Percentiles rank a stretch among this genome's conserved stretches.
Conservation (phyloP, 2,888 invertebrate species). For the Agonopterix subpropinquella region DNA sequence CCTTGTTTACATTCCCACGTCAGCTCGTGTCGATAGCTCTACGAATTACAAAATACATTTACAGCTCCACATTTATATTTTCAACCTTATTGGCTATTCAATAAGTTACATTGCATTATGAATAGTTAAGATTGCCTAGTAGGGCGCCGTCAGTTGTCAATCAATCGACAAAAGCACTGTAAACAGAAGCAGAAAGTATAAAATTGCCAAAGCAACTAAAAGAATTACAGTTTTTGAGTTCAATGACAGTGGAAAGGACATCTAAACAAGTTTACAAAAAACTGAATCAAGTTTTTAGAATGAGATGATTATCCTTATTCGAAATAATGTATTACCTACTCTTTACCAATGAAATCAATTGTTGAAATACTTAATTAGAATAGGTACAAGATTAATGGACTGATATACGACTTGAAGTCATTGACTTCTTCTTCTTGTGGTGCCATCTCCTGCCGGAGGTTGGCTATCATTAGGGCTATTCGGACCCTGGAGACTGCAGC, state of each 20-base stretch:
- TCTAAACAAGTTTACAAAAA: conserved; percentile 2
- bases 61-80: not conserved
- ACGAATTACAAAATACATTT: conserved; percentile 8
- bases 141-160: conserved; percentile 44
- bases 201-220: conserved; percentile 21
- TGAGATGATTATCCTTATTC: too few relatives aligned
- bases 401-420: too few relatives aligned
- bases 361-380: too few relatives aligned
- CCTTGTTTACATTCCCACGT: conserved; percentile 67
- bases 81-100: not conserved
- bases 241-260: not conserved
- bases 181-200: conserved; percentile 23
- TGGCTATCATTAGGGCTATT: too few relatives aligned
- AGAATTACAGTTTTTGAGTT: conserved; percentile 7
- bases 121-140: conserved; percentile 12
- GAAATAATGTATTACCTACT: too few relatives aligned
- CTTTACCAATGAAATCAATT: too few relatives aligned
- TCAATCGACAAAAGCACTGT: conserved; percentile 26
- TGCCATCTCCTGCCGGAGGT: too few relatives aligned
- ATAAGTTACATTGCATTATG: not conserved
- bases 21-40: conserved; percentile 50
- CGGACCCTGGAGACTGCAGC: too few relatives aligned
- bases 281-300: not conserved
- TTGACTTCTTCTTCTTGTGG: too few relatives aligned
- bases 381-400: too few relatives aligned